These are phyloP conservation scores for Campoletis sonorensis DNA, from an alignment of 1,140 invertebrate species.

Conservation along the genomic window DNA sequence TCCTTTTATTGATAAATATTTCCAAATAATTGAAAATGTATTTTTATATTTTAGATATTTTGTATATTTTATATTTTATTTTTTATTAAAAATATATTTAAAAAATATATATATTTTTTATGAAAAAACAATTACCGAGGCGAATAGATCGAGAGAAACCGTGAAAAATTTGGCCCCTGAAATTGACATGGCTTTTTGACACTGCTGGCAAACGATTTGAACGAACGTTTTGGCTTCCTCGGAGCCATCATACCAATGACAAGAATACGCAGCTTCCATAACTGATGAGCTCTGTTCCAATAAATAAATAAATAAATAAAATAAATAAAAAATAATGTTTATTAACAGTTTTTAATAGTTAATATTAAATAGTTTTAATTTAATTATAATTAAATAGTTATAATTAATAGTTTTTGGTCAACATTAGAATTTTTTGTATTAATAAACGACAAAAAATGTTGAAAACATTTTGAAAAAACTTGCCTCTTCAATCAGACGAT, in stretches of 20 bases:
- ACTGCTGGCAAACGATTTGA: slow-evolving; percentile 93
- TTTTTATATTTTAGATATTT: no score
- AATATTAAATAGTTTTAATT: no score
- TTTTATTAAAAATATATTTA: no score
- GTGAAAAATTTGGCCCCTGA: slow-evolving; percentile 93
- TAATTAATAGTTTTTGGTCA: no score
- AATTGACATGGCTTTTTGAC: slow-evolving; percentile 90
- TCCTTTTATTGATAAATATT: no score
- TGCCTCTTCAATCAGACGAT: slow-evolving; percentile 90
- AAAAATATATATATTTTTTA: no score
- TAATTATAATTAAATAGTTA: no score
- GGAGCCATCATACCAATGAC: slow-evolving; percentile 91
- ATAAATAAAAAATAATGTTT: no score
- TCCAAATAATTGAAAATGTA: no score
- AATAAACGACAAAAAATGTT: background rate
- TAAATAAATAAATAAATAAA: no score
- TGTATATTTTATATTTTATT: no score
- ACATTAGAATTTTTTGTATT: background rate
- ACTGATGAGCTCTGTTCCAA: slow-evolving; percentile 86
- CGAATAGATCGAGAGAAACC: slow-evolving; percentile 89
- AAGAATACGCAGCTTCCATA: slow-evolving; percentile 92
- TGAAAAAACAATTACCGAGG: slow-evolving; percentile 83
- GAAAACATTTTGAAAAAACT: slow-evolving; percentile 43
- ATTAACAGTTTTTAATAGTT: no score
- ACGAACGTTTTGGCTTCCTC: slow-evolving; percentile 93